phyloP scores from a whole-genome alignment of 2,113 vertebrate genomes.

The Climacteris rufus region DNA sequence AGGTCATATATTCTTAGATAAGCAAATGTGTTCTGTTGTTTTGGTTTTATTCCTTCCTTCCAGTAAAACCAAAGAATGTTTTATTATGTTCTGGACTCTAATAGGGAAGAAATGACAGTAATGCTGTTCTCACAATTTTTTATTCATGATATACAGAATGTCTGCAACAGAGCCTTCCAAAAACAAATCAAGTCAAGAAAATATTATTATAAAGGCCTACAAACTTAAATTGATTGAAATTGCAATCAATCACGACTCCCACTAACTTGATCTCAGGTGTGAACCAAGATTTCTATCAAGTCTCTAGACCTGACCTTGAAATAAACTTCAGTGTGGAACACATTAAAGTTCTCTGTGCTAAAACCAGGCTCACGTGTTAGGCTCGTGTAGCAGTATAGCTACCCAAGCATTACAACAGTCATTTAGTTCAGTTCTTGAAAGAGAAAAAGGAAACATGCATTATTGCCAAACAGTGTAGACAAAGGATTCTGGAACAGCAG shows the following conservation, averaged over 20 bases:
- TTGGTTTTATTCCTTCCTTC: neutral
- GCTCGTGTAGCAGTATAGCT: neutral
- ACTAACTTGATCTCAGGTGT: neutral
- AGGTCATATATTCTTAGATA: neutral
- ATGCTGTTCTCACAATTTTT: neutral
- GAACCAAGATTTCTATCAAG: neutral
- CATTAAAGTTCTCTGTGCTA: neutral
- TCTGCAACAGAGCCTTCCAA: neutral
- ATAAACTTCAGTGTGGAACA: neutral
- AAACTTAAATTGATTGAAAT: neutral
- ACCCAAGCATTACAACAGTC: neutral
- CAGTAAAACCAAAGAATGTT: neutral
- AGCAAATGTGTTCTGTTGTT: neutral
- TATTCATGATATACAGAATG: neutral
- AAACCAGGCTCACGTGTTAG: neutral
- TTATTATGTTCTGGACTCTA: neutral
- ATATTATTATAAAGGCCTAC: neutral
- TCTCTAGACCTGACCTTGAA: neutral
- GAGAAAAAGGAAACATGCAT: neutral
- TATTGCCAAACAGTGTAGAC: rapidly evolving
- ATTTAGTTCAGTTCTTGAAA: neutral
- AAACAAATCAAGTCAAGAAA: neutral
- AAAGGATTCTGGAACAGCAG: neutral
- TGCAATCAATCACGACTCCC: neutral
- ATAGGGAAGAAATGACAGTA: neutral